phyloP scores from a whole-genome alignment of 2,888 invertebrate species.

The Conistra vaccinii region DNA sequence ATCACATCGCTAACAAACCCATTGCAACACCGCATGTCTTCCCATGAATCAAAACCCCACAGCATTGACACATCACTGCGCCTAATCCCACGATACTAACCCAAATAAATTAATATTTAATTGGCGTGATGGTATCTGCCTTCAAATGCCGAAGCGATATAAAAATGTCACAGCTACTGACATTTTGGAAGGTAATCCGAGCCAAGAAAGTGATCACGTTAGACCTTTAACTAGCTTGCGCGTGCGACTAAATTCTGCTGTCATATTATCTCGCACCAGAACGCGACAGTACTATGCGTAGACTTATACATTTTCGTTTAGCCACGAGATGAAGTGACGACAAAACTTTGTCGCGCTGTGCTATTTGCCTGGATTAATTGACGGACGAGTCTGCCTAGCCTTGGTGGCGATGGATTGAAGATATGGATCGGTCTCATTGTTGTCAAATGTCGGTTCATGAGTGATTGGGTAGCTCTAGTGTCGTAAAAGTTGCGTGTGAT shows the following conservation, averaged over 20 bases:
- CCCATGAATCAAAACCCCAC: slow-evolving; percentile 39
- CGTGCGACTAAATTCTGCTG: slow-evolving; percentile 20
- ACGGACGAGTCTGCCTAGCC: slow-evolving; percentile 62
- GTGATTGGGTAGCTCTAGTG: slow-evolving; percentile 54
- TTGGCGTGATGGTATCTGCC: slow-evolving; percentile 86
- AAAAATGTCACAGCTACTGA: slow-evolving; percentile 89
- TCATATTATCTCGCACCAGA: slow-evolving; percentile 8
- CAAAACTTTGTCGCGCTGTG: background rate
- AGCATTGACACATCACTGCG: slow-evolving; percentile 51
- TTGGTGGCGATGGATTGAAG: slow-evolving; percentile 66
- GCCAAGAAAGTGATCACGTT: slow-evolving; percentile 86
- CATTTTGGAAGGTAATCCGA: slow-evolving; percentile 89
- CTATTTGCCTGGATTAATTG: slow-evolving; percentile 47
- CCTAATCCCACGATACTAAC: slow-evolving; percentile 62
- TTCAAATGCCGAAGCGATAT: slow-evolving; percentile 87
- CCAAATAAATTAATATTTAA: slow-evolving; percentile 87
- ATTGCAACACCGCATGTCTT: slow-evolving; percentile 4
- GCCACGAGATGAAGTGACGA: background rate
- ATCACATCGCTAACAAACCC: background rate
- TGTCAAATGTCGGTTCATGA: slow-evolving; percentile 69
- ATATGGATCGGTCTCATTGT: slow-evolving; percentile 64
- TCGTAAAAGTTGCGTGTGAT: slow-evolving; percentile 54
- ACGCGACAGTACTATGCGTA: background rate
- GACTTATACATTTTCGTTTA: background rate
- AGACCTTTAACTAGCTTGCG: slow-evolving; percentile 67